These are phyloP conservation scores for Paradoxurus hermaphroditus DNA, from an alignment of 2,113 vertebrate genomes.

Conservation along the genomic window DNA sequence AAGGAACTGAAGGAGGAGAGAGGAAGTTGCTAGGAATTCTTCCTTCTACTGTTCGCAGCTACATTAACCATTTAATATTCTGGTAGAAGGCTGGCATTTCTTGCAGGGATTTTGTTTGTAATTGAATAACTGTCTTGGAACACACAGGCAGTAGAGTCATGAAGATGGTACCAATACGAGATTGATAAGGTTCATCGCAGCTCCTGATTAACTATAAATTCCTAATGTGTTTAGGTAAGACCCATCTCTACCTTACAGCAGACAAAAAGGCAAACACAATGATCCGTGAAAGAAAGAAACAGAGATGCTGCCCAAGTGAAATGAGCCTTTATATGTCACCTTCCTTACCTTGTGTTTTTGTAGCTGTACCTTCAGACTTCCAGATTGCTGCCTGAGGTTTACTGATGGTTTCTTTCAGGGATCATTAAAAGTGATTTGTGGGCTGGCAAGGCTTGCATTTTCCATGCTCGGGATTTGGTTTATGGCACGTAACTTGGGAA, in stretches of 20 bases:
- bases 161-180: background rate
- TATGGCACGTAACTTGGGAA: background rate
- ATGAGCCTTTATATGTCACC: conserved; percentile 66
- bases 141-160: background rate
- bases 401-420: conserved; percentile 57
- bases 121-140: background rate
- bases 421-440: conserved; percentile 76
- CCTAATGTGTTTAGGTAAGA: background rate
- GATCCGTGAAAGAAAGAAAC: conserved; percentile 19
- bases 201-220: conserved; percentile 8
- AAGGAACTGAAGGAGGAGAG: background rate
- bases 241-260: conserved; percentile 10
- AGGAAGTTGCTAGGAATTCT: background rate
- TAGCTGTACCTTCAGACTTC: background rate
- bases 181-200: conserved; percentile 9
- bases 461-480: background rate
- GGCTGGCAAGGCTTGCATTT: conserved; percentile 29
- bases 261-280: conserved; percentile 37
- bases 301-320: conserved; percentile 54
- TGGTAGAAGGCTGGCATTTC: background rate
- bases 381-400: conserved; percentile 50
- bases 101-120: background rate
- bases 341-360: conserved; percentile 25
- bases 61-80: background rate
- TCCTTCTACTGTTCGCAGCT: background rate